These are phyloP conservation scores for Caenorhabditis inopinata DNA, from an alignment of 1,140 invertebrate species.

Conservation along the genomic window DNA sequence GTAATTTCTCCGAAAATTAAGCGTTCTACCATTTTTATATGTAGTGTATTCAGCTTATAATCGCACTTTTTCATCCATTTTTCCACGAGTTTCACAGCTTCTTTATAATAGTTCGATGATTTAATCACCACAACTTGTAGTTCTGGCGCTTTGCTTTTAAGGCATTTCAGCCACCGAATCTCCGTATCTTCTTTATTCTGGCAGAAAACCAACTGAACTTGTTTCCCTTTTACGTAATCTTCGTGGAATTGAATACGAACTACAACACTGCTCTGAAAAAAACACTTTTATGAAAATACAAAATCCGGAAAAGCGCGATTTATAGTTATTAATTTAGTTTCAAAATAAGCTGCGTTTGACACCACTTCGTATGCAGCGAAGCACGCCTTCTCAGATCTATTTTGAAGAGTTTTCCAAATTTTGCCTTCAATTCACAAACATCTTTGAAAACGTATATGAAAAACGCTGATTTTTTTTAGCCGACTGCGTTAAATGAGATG, in stretches of 20 bases:
- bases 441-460: too few relatives aligned
- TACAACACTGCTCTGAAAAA: constrained; percentile 6
- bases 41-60: neutral
- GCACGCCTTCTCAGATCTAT: too few relatives aligned
- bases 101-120: neutral
- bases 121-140: neutral
- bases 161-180: neutral
- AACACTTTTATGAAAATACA: too few relatives aligned
- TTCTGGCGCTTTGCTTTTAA: neutral
- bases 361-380: too few relatives aligned
- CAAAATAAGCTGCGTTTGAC: too few relatives aligned
- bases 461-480: too few relatives aligned
- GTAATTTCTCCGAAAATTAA: too few relatives aligned
- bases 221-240: neutral
- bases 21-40: neutral
- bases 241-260: neutral
- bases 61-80: constrained; percentile 6
- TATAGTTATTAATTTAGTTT: too few relatives aligned
- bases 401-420: too few relatives aligned
- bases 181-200: neutral
- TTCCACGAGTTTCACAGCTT: neutral
- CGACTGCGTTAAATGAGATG: too few relatives aligned
- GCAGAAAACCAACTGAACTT: neutral
- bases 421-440: too few relatives aligned
- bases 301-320: too few relatives aligned